Evolutionary conservation across 2,113 vertebrate genomes (phyloP).

Genomic region (Ceyx melanurus): DNA sequence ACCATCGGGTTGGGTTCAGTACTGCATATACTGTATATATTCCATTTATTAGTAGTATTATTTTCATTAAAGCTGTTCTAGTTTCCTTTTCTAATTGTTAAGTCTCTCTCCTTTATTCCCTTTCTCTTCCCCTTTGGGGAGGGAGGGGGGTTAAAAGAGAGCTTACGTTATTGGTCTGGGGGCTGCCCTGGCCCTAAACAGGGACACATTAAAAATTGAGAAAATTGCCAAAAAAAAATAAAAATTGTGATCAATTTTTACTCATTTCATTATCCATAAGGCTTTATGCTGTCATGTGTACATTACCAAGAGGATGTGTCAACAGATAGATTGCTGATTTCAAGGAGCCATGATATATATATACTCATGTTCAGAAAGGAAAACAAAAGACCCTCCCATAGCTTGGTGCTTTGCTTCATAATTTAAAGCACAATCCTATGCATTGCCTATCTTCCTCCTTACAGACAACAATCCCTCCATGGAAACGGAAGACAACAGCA

Average conservation of each 20-base stretch:
- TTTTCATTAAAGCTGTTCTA: too few relatives aligned
- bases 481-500: background rate
- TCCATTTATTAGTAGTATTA: too few relatives aligned
- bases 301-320: background rate
- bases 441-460: background rate
- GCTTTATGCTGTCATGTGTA: background rate
- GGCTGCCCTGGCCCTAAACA: too few relatives aligned
- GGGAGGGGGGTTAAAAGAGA: too few relatives aligned
- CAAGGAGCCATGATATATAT: background rate
- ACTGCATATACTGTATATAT: too few relatives aligned
- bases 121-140: too few relatives aligned
- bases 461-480: background rate
- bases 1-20: too few relatives aligned
- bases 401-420: rapidly evolving
- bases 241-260: background rate
- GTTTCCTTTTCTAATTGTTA: too few relatives aligned
- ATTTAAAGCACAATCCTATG: rapidly evolving
- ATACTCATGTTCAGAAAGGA: background rate
- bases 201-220: too few relatives aligned
- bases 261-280: background rate
- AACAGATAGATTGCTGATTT: background rate
- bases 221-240: background rate
- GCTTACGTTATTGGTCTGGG: too few relatives aligned
- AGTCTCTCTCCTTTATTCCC: too few relatives aligned
- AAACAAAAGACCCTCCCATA: rapidly evolving